A percentile compares a stretch with the other conserved stretches of the same genome.
Conservation (phyloP, 2,888 invertebrate genomes). For the Chymomyza caudatula region DNA sequence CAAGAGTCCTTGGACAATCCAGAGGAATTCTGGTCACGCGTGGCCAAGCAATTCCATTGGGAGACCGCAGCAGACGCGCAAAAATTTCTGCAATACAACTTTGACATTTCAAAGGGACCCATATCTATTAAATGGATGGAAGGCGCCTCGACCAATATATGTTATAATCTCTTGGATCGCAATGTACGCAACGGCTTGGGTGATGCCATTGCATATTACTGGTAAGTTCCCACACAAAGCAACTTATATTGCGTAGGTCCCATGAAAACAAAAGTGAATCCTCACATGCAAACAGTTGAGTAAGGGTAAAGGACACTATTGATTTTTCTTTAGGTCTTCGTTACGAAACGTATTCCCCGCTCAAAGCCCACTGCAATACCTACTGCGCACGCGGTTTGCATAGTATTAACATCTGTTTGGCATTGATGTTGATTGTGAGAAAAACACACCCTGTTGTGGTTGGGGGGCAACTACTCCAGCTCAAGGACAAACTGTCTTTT, state of each 20-base stretch:
- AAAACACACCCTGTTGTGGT: background rate
- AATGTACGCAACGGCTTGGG: conserved; percentile 93
- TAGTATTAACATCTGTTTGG: conserved; percentile 33
- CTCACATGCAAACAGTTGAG: conserved; percentile 1
- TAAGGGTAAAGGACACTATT: conserved; percentile 29
- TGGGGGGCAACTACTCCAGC: background rate
- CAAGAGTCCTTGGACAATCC: conserved; percentile 92
- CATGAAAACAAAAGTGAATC: conserved; percentile 57
- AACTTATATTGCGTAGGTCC: conserved; percentile 33
- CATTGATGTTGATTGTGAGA: background rate
- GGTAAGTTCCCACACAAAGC: conserved; percentile 83
- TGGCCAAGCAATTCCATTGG: conserved; percentile 96
- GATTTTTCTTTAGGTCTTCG: conserved; percentile 35
- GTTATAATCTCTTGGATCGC: conserved; percentile 95
- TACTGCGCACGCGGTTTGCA: conserved; percentile 29
- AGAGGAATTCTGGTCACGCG: conserved; percentile 93
- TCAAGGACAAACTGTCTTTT: background rate
- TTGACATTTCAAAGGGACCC: conserved; percentile 91
- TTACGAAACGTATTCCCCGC: conserved; percentile 34
- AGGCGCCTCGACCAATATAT: conserved; percentile 95
- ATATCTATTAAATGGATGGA: conserved; percentile 97
- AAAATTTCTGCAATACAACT: conserved; percentile 93
- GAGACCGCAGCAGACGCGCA: conserved; percentile 86
- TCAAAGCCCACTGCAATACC: background rate
- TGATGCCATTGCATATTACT: conserved; percentile 95